Conservation (phyloP, 2,888 invertebrate genomes). For the Acronicta alni region DNA sequence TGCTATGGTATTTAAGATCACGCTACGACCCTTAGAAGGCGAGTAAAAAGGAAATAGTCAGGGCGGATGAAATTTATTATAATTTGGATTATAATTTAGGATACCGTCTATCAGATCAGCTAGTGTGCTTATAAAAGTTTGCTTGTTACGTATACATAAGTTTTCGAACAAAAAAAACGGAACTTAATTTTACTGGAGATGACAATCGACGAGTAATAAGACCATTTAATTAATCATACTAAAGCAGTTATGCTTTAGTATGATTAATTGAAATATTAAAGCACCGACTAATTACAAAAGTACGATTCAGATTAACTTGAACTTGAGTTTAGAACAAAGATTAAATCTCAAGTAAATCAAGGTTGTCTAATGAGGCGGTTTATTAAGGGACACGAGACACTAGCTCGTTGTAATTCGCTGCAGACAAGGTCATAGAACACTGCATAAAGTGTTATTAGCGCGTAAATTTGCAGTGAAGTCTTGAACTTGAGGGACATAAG, state of each 20-base stretch:
- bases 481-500: constrained; percentile 28
- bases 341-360: constrained; percentile 50
- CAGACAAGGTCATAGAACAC: constrained; percentile 21
- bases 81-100: too few species aligned
- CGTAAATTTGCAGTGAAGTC: constrained; percentile 8
- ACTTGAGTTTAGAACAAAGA: constrained; percentile 60
- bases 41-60: too few species aligned
- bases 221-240: background rate
- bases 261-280: constrained; percentile 20
- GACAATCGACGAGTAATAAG: background rate
- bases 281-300: constrained; percentile 42
- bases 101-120: too few species aligned
- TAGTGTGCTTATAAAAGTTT: too few species aligned
- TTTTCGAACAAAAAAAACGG: too few species aligned
- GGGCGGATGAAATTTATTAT: too few species aligned
- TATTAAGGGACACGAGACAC: constrained; percentile 35
- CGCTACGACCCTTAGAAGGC: too few species aligned
- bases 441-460: constrained; percentile 23
- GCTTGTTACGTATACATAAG: too few species aligned
- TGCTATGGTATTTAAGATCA: too few species aligned
- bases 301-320: constrained; percentile 51
- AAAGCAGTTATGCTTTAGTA: too few species aligned
- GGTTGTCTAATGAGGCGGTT: constrained; percentile 47
- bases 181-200: too few species aligned
- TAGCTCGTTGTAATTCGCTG: constrained; percentile 19